Evolutionary conservation across 2,797 vertebrate species (phyloP).

Genomic region (Distichodus sexfasciatus): DNA sequence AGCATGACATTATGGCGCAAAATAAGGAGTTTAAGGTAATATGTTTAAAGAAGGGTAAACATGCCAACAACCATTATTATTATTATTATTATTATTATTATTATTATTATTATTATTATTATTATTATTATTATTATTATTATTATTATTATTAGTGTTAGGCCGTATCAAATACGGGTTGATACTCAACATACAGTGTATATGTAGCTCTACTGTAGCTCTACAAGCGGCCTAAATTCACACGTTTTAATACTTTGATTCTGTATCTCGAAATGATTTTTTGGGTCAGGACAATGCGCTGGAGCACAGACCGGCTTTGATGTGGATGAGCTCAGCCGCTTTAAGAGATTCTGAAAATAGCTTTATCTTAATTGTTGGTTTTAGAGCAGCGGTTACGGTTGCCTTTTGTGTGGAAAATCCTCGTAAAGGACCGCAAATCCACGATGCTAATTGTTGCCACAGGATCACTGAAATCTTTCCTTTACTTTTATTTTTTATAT

Average conservation of each 20-base stretch:
- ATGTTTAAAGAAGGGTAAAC: background rate
- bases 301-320: too few species aligned
- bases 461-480: slow-evolving; percentile 14
- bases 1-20: too few species aligned
- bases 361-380: slow-evolving; percentile 36
- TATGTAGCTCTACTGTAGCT: too few species aligned
- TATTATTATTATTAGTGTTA: too few species aligned
- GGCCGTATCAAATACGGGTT: too few species aligned
- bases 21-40: too few species aligned
- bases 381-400: slow-evolving; percentile 25
- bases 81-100: background rate
- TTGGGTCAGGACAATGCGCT: too few species aligned
- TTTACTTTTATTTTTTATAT: background rate
- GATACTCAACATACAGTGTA: too few species aligned
- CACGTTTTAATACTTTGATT: too few species aligned
- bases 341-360: slow-evolving; percentile 16
- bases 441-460: slow-evolving; percentile 21
- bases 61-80: background rate
- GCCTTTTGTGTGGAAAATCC: slow-evolving; percentile 35
- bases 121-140: too few species aligned
- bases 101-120: background rate
- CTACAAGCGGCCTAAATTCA: too few species aligned
- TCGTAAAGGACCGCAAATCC: slow-evolving; percentile 29
- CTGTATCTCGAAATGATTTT: too few species aligned
- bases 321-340: slow-evolving; percentile 22